Evolutionary conservation across 1,140 invertebrate species (phyloP), one percentile per base, ranked within the genome.

Genomic region (Drosophila teissieri): DNA sequence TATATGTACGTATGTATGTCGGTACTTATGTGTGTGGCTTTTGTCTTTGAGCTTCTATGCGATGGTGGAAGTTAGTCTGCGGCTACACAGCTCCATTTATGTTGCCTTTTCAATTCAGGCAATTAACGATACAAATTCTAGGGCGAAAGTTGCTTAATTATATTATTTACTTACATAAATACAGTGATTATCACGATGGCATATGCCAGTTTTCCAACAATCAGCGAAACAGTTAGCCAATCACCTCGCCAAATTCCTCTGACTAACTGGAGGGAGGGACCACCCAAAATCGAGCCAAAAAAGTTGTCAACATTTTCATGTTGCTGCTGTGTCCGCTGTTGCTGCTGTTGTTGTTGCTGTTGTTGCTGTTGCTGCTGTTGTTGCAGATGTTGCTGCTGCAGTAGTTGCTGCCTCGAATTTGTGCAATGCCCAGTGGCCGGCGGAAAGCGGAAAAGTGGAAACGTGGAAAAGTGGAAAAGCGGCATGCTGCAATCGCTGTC

Each of bases 241-340:
- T 55, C 56, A 72, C 51, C 52, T 55, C 17, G 42, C n/a, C 11
- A 60, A 46, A 52, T 48, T 48, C 15, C 45, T 27, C 11, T 34
- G 2, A 15, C 61, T 34, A 56, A 56, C 39, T 37, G 17, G 17
- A 60, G 52, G 42, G 19, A 68, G 52, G 42, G 19, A 68, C 64
- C 64, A 68, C 64, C 69, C 68, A 72, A 45, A 72, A 65, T 39
- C 58, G n/a, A 65, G 19, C 36, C 58, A 56, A 74, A 75, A 75
- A 74, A 76, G 60, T 76, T 76, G 73, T 76, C 73, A 76, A 76
- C 73, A 76, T 76, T 76, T 76, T 65, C 72, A 74, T 74, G 73
- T 65, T 75, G 58, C 52, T 51, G 68, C 55, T 55, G 67, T 61
- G 51, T 62, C 36, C 24, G 54, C 37, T 72, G 64, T 3, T 8